Evolutionary conservation across 2,888 invertebrate genomes (phyloP).

Genomic region (Smittia sp.): DNA sequence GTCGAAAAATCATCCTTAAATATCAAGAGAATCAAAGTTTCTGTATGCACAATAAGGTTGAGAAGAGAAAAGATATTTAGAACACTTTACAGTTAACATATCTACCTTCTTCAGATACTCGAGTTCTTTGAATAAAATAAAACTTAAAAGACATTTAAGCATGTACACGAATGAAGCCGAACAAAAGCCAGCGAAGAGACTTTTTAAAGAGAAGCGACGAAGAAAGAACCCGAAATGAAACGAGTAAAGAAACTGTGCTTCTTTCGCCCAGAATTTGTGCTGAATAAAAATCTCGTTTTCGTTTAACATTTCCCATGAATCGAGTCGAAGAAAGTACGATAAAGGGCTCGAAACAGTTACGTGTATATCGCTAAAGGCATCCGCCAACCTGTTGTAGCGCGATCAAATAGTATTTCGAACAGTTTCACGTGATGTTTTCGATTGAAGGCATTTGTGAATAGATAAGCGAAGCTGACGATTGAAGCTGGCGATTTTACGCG

Average conservation of each 20-base stretch:
- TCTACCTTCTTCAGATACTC: slow-evolving; percentile 34
- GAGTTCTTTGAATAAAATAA: slow-evolving; percentile 14
- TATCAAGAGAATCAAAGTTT: not conserved
- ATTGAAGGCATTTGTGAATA: not conserved
- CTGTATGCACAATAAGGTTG: not conserved
- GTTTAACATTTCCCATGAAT: not conserved
- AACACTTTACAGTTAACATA: slow-evolving; percentile 38
- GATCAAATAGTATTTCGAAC: not conserved
- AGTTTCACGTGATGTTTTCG: not conserved
- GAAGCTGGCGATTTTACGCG: not conserved
- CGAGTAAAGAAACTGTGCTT: slow-evolving; percentile 3
- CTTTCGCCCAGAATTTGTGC: slow-evolving; percentile 31
- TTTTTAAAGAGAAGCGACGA: not conserved
- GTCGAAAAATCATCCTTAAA: too few species aligned
- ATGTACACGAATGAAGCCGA: slow-evolving; percentile 12
- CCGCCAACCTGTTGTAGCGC: slow-evolving; percentile 5
- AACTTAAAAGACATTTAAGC: slow-evolving; percentile 34
- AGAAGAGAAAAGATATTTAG: slow-evolving; percentile 34
- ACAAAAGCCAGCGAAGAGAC: slow-evolving; percentile 1
- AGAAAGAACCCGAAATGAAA: slow-evolving; percentile 34
- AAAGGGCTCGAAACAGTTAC: slow-evolving; percentile 14
- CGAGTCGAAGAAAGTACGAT: not conserved
- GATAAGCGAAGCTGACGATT: not conserved
- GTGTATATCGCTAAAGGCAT: slow-evolving; percentile 5
- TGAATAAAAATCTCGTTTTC: slow-evolving; percentile 41